Conservation (phyloP, 2,888 invertebrate species). For the Temnothorax ravouxi region DNA sequence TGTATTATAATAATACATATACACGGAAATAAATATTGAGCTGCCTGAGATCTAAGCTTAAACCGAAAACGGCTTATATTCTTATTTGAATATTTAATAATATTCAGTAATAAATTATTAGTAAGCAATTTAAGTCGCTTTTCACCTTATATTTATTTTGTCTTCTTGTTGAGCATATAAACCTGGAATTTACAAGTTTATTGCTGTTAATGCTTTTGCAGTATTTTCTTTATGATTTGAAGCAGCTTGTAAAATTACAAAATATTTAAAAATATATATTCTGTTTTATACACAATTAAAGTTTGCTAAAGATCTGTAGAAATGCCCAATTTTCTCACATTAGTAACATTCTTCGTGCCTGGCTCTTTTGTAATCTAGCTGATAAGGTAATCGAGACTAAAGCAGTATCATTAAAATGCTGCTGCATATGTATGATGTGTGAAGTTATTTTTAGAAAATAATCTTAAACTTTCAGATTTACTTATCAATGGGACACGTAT, state of each 20-base stretch:
- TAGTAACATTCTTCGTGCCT: background rate
- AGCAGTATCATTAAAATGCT: slow-evolving; percentile 62
- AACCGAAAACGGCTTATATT: no score
- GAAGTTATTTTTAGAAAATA: slow-evolving; percentile 73
- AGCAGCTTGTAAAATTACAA: background rate
- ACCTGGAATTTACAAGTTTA: slow-evolving; percentile 80
- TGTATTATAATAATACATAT: no score
- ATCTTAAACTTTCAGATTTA: slow-evolving; percentile 65
- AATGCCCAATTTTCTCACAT: background rate
- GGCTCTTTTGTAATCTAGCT: slow-evolving; percentile 60
- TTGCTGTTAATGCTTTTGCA: slow-evolving; percentile 55
- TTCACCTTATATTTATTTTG: slow-evolving; percentile 80
- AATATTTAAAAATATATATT: background rate
- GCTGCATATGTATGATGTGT: slow-evolving; percentile 24
- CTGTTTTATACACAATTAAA: background rate
- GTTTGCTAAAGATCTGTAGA: background rate
- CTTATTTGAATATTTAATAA: background rate
- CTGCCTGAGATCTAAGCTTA: no score
- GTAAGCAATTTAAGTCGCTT: slow-evolving; percentile 58
- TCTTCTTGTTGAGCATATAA: slow-evolving; percentile 78
- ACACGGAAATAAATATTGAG: no score
- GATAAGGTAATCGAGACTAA: slow-evolving; percentile 59
- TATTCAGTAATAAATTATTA: slow-evolving; percentile 21
- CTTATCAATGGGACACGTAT: slow-evolving; percentile 67
- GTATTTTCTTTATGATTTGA: background rate